A percentile compares a stretch with the other conserved stretches of the same genome.
Conservation (phyloP, 2,888 invertebrate genomes). For the Hartigia nigra region DNA sequence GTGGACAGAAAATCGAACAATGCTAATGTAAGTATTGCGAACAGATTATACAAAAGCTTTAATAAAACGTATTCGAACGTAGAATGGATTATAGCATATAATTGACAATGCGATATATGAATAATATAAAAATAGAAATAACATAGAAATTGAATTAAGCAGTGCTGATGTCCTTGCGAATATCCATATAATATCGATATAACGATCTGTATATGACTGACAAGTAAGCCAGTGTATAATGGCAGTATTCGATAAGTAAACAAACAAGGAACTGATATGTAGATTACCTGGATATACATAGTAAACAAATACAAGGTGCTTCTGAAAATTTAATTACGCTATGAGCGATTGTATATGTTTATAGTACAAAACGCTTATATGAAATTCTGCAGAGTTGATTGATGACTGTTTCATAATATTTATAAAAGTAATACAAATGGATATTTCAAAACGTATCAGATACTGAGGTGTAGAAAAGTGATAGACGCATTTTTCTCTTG, state of each 20-base stretch:
- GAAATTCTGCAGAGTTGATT: background rate
- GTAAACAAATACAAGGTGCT: background rate
- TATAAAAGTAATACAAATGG: too few relatives aligned
- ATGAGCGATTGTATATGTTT: too few relatives aligned
- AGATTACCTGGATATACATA: background rate
- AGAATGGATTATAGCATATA: background rate
- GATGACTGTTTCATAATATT: background rate
- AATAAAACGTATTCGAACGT: background rate
- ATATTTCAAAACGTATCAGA: too few relatives aligned
- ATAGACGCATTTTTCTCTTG: too few relatives aligned
- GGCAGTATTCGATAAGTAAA: background rate
- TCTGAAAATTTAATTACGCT: background rate
- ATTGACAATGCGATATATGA: background rate
- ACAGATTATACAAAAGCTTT: background rate
- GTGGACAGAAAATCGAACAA: too few relatives aligned
- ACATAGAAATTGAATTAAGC: background rate
- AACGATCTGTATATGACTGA: background rate
- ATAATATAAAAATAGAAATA: background rate
- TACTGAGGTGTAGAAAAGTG: too few relatives aligned
- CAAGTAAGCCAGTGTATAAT: background rate
- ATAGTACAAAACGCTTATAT: too few relatives aligned
- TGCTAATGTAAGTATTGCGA: too few relatives aligned
- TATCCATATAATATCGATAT: background rate
- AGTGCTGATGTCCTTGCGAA: background rate
- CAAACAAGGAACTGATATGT: background rate